Percentiles rank a stretch among this genome's conserved stretches.
These are phyloP conservation scores for Miltochrista miniata DNA, from an alignment of 2,888 invertebrate species.

Conservation along the genomic window DNA sequence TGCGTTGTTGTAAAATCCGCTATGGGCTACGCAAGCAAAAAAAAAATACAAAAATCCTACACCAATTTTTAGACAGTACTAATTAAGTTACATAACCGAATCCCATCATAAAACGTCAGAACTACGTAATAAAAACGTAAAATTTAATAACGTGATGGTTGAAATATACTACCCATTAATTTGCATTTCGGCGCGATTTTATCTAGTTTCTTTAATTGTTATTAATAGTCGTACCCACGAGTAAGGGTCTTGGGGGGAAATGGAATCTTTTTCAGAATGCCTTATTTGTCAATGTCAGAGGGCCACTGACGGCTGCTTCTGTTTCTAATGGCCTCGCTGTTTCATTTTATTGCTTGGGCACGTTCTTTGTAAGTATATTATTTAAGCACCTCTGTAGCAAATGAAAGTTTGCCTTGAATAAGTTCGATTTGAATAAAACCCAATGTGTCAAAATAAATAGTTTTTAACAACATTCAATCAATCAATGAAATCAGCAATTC, in stretches of 20 bases:
- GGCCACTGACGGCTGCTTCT: constrained; percentile 67
- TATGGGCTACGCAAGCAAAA: too few species aligned
- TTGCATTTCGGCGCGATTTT: constrained; percentile 34
- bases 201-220: constrained; percentile 42
- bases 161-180: constrained; percentile 37
- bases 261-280: constrained; percentile 70
- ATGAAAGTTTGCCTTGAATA: too few species aligned
- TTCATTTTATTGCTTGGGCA: constrained; percentile 67
- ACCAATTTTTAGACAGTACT: background rate
- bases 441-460: too few species aligned
- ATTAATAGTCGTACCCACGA: constrained; percentile 43
- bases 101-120: background rate
- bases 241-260: constrained; percentile 63
- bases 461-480: too few species aligned
- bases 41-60: too few species aligned
- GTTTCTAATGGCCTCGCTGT: constrained; percentile 72
- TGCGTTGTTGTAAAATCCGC: too few species aligned
- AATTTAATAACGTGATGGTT: constrained; percentile 29
- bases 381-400: too few species aligned
- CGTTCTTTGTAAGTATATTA: constrained; percentile 6
- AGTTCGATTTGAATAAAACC: too few species aligned
- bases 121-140: constrained; percentile 25
- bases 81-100: background rate
- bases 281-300: constrained; percentile 60
- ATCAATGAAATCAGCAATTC: too few species aligned